These are phyloP conservation scores for Trachurus trachurus DNA, from an alignment of 2,797 vertebrate genomes.

Conservation along the genomic window DNA sequence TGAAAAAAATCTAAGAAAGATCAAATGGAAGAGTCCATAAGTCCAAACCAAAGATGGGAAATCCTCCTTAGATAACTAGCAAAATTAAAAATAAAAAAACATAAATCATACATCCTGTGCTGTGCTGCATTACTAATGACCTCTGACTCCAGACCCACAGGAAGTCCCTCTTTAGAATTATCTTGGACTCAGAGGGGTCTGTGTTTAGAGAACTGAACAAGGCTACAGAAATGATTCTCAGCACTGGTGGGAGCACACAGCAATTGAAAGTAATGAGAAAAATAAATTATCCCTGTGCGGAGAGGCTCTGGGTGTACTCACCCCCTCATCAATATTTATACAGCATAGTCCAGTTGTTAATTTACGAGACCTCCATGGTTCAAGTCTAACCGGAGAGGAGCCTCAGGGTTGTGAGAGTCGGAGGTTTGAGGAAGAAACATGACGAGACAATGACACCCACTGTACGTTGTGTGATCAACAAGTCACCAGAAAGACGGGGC, in stretches of 20 bases:
- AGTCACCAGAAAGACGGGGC: background rate
- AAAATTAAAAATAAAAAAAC: too few relatives aligned
- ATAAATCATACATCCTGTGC: too few relatives aligned
- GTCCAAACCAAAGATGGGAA: too few relatives aligned
- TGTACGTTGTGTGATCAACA: background rate
- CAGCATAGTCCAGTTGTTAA: slow-evolving; percentile 43
- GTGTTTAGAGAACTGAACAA: slow-evolving; percentile 4
- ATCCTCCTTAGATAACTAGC: too few relatives aligned
- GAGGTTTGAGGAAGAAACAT: background rate
- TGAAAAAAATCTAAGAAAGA: too few relatives aligned
- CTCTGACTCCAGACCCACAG: background rate
- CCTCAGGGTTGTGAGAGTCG: slow-evolving; percentile 11
- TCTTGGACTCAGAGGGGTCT: background rate
- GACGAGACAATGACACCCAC: background rate
- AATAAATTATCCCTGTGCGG: slow-evolving; percentile 44
- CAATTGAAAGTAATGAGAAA: slow-evolving; percentile 56
- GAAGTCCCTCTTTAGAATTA: background rate
- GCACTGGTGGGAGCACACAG: slow-evolving; percentile 29
- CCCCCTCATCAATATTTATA: slow-evolving; percentile 58
- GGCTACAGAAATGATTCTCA: background rate
- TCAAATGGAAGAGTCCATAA: too few relatives aligned
- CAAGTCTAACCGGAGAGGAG: slow-evolving; percentile 32
- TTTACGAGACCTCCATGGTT: slow-evolving; percentile 28
- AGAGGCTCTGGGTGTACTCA: slow-evolving; percentile 29
- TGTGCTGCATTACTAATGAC: background rate